phyloP scores from a whole-genome alignment of 1,140 invertebrate species.

The Drosophila simulans region DNA sequence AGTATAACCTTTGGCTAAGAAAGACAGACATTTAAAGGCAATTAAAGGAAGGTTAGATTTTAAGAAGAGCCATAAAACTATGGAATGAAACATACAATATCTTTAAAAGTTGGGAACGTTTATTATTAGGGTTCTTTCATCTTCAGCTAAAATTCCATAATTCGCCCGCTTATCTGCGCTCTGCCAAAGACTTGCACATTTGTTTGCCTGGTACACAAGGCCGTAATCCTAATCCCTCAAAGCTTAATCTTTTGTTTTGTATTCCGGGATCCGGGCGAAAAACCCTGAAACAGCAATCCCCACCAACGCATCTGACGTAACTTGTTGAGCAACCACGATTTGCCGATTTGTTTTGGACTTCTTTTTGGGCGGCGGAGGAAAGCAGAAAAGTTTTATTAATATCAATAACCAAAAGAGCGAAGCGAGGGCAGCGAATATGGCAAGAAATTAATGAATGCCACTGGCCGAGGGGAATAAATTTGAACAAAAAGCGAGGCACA shows the following conservation, averaged over 20 bases:
- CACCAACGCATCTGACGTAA: constrained; percentile 41
- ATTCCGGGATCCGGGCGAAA: constrained; percentile 9
- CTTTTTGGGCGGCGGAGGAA: constrained; percentile 16
- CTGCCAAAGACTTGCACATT: constrained; percentile 21
- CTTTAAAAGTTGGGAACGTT: not conserved
- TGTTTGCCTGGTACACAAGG: constrained; percentile 28
- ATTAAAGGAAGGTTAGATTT: not conserved
- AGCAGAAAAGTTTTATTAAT: constrained; percentile 51
- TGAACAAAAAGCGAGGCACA: constrained; percentile 13
- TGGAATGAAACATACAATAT: not conserved
- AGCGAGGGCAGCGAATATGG: constrained; percentile 48
- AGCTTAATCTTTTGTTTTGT: constrained; percentile 43
- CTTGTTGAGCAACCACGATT: constrained; percentile 42
- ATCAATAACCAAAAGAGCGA: constrained; percentile 45
- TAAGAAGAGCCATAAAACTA: not conserved
- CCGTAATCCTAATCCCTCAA: constrained; percentile 48
- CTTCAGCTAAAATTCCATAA: constrained; percentile 20
- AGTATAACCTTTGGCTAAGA: not conserved
- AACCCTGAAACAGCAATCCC: constrained; percentile 7
- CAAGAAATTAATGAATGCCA: constrained; percentile 50
- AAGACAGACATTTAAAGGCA: not conserved
- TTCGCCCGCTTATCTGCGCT: constrained; percentile 9
- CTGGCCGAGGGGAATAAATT: constrained; percentile 17
- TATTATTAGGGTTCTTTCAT: not conserved
- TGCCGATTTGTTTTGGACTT: constrained; percentile 13